phyloP scores from a whole-genome alignment of 2,113 vertebrate species.

The Physeter macrocephalus region DNA sequence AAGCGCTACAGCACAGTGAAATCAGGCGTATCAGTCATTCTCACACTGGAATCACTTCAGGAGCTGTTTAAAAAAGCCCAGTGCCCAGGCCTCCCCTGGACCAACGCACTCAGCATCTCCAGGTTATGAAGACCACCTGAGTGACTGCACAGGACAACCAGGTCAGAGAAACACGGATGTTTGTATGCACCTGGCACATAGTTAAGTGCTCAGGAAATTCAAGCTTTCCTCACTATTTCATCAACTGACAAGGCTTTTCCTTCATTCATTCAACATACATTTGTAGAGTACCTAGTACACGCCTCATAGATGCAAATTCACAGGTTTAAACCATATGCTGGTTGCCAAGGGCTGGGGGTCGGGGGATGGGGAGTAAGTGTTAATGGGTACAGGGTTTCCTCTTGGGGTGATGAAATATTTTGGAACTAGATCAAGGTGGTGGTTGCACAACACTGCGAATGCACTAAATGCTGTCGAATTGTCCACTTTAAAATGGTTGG shows the following conservation, averaged over 20 bases:
- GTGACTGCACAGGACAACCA: not conserved
- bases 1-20: not conserved
- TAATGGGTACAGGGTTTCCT: not conserved
- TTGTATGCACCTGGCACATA: rapidly evolving
- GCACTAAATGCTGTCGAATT: not conserved
- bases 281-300: not conserved
- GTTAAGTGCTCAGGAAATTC: not conserved
- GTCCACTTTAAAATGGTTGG: not conserved
- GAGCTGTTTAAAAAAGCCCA: not conserved
- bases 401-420: not conserved
- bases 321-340: not conserved
- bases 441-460: not conserved
- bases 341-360: not conserved
- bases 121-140: not conserved
- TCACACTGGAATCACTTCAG: not conserved
- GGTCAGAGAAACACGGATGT: not conserved
- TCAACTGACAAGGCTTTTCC: not conserved
- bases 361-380: not conserved
- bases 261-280: not conserved
- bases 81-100: not conserved
- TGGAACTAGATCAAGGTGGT: not conserved
- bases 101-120: not conserved
- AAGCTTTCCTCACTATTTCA: not conserved
- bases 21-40: rapidly evolving
- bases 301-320: not conserved